Base-by-base conservation (phyloP, 2,113 vertebrate genomes). In the Theristicus caerulescens region DNA sequence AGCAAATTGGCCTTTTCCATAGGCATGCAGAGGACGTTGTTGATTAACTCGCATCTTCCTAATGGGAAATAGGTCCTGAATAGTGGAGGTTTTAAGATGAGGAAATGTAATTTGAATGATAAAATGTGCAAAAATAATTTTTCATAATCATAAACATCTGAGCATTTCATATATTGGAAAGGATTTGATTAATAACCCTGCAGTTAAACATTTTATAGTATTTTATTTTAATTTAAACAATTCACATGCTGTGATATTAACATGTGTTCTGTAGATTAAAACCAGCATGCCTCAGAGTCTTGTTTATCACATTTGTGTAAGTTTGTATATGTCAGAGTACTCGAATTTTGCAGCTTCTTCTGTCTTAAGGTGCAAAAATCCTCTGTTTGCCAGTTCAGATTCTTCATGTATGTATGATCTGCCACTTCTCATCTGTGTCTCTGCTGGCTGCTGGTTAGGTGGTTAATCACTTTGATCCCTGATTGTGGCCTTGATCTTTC, bases 401-500 rank as follows among this genome's bases (percentile, higher is more conserved):
- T 95, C 65, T 91, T 44, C 22, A 16, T 29, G 19, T 93, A 6
- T 82, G 3, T 78, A 29, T 78, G 70, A 83, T 86, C n/a, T 66
- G 55, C 44, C 34, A 25, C 38, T 55, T 94, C 71, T 96, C 79
- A 91, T 54, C 59, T 96, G 32, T 27, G 72, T 97, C 17, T 58
- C 66, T 74, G 36, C 91, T 82, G 51, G 82, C 80, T 77, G 40
- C 59, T 93, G 76, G 57, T 91, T 90, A 91, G 80, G 40, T 24
- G 47, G 54, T 81, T 95, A 95, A 96, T 97, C 82, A 49, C 72
- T 93, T 85, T 91, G 77, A 92, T 97, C 72, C 55, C 51, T 91
- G 77, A 34, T 46, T 93, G 38, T 88, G 51, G 77, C 86, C 86
- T 97, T 96, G 74, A 85, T 91, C 90, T 97, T 97, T 95, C 86